Evolutionary conservation across 2,113 vertebrate genomes (phyloP).

Genomic region (Dromas ardeola): DNA sequence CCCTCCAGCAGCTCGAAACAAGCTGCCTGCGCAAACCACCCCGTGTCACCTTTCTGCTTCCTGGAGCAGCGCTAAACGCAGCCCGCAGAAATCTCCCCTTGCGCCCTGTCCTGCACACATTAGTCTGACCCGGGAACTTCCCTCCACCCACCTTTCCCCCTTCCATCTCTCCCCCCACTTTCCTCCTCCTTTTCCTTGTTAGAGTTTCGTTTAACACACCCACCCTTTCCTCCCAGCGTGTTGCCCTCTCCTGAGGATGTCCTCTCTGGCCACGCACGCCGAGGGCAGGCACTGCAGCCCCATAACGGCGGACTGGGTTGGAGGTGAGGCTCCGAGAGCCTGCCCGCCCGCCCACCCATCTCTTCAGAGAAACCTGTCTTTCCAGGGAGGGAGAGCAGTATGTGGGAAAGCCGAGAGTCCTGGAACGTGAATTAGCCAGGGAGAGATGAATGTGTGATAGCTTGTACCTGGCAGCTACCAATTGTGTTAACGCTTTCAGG

Average conservation of each 20-base stretch:
- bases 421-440: slow-evolving; percentile 52
- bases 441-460: slow-evolving; percentile 68
- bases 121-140: background rate
- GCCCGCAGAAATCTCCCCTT: background rate
- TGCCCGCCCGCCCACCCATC: slow-evolving; percentile 8
- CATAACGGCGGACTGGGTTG: background rate
- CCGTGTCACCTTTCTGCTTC: slow-evolving; percentile 18
- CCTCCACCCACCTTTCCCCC: background rate
- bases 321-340: background rate
- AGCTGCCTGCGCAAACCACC: background rate
- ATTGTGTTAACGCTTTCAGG: slow-evolving; percentile 35
- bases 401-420: slow-evolving; percentile 66
- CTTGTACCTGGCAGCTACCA: slow-evolving; percentile 63
- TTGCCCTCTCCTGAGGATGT: background rate
- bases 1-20: background rate
- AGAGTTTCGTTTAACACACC: background rate
- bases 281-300: background rate
- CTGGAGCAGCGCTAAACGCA: background rate
- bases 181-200: background rate
- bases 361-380: slow-evolving; percentile 59
- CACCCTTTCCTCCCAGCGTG: background rate
- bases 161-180: background rate
- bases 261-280: background rate
- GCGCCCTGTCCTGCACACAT: background rate
- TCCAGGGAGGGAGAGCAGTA: slow-evolving; percentile 58